Base-by-base conservation (phyloP, 2,113 vertebrate species). In the Antidorcas marsupialis region DNA sequence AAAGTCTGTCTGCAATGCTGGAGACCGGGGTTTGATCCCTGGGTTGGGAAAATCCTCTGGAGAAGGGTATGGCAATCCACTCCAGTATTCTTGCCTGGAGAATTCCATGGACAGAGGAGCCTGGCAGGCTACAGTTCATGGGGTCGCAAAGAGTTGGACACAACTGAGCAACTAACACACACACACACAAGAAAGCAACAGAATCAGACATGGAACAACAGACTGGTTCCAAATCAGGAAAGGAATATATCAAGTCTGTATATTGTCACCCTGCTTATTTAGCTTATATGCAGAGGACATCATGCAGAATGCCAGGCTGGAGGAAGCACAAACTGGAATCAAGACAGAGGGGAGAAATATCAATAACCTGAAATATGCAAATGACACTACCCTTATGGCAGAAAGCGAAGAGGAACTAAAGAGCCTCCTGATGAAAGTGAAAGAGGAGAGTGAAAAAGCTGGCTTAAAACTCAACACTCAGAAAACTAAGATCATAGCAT, bases 141-240 rank as follows among this genome's bases (percentile, higher is more conserved):
- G 2, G 27, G 27, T 60, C 12, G 2, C 59, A 60, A 27, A 59
- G 59, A 60, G 59, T 60, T 28, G 2, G 27, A 60, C 59, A 60
- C 12, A 0, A 28, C 59, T 6, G 59, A 60, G 27, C 0, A 12
- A 60, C 12, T 60, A 28, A 60, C 11, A 6, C 12, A 60, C 59
- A 60, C 59, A 59, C 52, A 53, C 52, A 53, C 52, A 55, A 60
- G 12, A 28, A 67, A 67, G 33, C 64, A 67, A 67, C 8, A 36
- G 17, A n/a, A 36, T 67, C 16, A 15, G 64, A 67, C 4, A 4
- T 67, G 17, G 33, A 67, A 67, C 62, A 67, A 36, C 1, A 0
- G 17, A 21, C 33, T 67, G 33, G 8, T 67, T 67, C 17, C 64
- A 67, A 36, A 67, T 67, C 0, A 3, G 64, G 33, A 36, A 67